Evolutionary conservation across 1,140 invertebrate genomes (phyloP).

Genomic region (Fragariocoptes setiger): DNA sequence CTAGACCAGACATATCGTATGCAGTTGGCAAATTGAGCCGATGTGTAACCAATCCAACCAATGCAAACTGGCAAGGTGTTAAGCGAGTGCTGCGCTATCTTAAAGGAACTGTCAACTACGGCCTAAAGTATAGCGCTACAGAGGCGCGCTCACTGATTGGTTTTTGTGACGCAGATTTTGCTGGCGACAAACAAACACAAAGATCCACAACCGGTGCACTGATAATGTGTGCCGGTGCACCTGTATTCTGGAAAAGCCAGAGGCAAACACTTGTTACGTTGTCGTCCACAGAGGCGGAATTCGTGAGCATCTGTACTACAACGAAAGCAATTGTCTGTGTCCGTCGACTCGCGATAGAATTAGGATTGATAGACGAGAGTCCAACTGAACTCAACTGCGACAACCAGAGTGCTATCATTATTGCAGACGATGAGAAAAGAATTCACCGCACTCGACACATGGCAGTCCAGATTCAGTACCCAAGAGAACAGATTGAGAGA

Average conservation of each 20-base stretch:
- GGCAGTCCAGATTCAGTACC: conserved; percentile 13
- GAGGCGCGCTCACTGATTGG: conserved; percentile 2
- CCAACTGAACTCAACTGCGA: conserved; percentile 7
- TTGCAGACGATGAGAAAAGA: conserved; percentile 9
- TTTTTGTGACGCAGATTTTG: conserved; percentile 6
- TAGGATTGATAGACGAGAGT: not conserved
- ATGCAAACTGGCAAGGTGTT: conserved; percentile 14
- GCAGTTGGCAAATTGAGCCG: conserved; percentile 18
- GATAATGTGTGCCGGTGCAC: conserved; percentile 12
- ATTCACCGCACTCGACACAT: conserved; percentile 13
- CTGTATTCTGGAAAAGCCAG: conserved; percentile 13
- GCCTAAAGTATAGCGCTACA: not conserved
- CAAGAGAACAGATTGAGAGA: conserved; percentile 15
- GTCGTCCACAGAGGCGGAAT: conserved; percentile 16
- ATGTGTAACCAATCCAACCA: conserved; percentile 13
- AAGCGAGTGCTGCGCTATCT: conserved; percentile 11
- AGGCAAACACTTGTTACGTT: conserved; percentile 14
- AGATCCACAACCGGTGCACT: conserved; percentile 2
- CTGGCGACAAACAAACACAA: conserved; percentile 3
- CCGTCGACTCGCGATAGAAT: conserved; percentile 2
- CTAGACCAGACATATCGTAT: conserved; percentile 19
- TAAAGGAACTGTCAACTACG: conserved; percentile 12
- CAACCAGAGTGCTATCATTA: conserved; percentile 13
- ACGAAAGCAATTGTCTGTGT: conserved; percentile 14
- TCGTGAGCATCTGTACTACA: conserved; percentile 15